Evolutionary conservation across 2,888 invertebrate species (phyloP).

Genomic region (Morpho deidamia): DNA sequence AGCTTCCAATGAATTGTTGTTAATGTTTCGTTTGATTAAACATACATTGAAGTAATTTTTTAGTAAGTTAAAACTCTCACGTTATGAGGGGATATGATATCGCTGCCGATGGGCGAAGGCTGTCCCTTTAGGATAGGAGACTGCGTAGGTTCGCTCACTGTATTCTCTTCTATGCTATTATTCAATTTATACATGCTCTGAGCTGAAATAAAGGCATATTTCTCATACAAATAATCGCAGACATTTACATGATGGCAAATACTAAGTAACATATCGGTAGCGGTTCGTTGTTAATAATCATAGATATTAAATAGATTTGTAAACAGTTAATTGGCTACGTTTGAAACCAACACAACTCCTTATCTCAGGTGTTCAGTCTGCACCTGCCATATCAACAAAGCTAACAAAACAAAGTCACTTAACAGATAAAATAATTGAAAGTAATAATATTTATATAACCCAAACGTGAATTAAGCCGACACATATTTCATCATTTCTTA

Average conservation of each 20-base stretch:
- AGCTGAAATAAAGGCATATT: slow-evolving; percentile 45
- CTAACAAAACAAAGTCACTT: background rate
- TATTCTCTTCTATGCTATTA: slow-evolving; percentile 54
- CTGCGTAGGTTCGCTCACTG: slow-evolving; percentile 48
- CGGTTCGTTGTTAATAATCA: too few species aligned
- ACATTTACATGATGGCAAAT: background rate
- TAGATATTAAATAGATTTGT: too few species aligned
- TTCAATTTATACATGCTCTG: slow-evolving; percentile 73
- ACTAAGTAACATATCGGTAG: too few species aligned
- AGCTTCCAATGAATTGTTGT: too few species aligned
- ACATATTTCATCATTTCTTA: too few species aligned
- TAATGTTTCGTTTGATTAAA: too few species aligned
- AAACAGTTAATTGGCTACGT: background rate
- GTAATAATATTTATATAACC: too few species aligned
- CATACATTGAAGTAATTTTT: too few species aligned
- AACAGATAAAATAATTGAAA: too few species aligned
- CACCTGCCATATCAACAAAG: background rate
- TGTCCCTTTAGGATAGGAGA: slow-evolving; percentile 63
- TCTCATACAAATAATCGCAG: background rate
- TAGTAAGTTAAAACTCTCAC: slow-evolving; percentile 33
- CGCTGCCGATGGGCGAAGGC: slow-evolving; percentile 66
- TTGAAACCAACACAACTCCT: background rate
- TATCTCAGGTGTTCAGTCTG: too few species aligned
- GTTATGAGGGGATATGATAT: slow-evolving; percentile 70
- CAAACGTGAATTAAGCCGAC: too few species aligned